Percentiles rank a stretch among this genome's conserved stretches.
phyloP scores from a whole-genome alignment of 2,797 vertebrate genomes.

The Nyctalus aviator region DNA sequence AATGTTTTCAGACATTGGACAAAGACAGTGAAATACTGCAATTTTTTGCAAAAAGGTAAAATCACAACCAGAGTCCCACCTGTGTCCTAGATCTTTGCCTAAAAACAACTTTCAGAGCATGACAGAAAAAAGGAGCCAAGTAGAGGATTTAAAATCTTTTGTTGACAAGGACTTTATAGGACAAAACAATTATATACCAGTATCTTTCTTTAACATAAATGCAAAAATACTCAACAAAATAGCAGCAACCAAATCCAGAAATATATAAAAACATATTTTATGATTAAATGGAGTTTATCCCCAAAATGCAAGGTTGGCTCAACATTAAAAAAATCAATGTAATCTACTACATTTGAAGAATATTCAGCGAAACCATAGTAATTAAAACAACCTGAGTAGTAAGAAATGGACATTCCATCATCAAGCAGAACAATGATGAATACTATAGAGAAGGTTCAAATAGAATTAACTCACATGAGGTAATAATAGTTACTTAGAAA shows the following conservation, averaged over 20 bases:
- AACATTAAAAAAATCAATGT: constrained; percentile 27
- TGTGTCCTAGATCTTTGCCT: neutral
- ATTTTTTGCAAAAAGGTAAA: neutral
- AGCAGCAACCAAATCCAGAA: constrained; percentile 4
- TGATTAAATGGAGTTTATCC: neutral
- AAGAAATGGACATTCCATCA: neutral
- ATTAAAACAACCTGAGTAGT: neutral
- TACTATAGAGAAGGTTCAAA: neutral
- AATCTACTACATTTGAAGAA: neutral
- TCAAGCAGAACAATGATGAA: neutral
- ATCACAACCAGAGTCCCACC: neutral
- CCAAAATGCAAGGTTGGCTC: neutral
- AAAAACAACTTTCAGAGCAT: neutral
- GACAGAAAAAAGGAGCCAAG: neutral
- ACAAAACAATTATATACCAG: neutral
- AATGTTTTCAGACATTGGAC: neutral
- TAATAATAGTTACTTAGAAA: neutral
- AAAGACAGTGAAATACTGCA: neutral
- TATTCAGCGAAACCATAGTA: neutral
- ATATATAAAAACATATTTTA: constrained; percentile 19
- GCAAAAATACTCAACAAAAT: constrained; percentile 5
- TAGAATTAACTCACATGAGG: neutral
- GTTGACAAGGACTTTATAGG: neutral
- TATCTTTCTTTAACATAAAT: neutral
- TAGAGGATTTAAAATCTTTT: neutral